Base-by-base conservation (phyloP, 2,888 invertebrate species). In the Prosapia bicincta region DNA sequence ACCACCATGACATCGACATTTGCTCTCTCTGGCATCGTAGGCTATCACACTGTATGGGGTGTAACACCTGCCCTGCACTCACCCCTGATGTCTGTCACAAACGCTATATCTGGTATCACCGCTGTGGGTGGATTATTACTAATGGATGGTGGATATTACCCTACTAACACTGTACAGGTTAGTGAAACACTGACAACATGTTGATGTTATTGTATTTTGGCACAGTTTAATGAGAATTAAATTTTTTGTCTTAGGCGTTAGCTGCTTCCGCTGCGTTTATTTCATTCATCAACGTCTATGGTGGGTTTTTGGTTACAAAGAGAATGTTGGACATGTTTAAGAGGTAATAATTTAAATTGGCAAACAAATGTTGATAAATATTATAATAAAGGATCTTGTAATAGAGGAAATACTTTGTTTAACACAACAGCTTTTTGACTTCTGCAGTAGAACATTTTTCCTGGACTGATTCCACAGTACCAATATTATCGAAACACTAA, bases 291-390 rank as follows among this genome's bases (percentile, higher is more conserved):
- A 96, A 96, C 87, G 94, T 96, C 71, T 95, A 94, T 81, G 96
- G 96, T 80, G 96, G 96, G 73, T 96, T 96, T 85, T 85, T 94
- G 67, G 95, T 96, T 78, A 96, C 96, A 0, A 93, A 95, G 86
- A 88, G 96, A 79, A 96, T 96, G 96, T 87, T 96, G 84, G 95
- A 96, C 84, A 96, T 96, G 96, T 96, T 96, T 86, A 93, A 91
- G 85, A 89, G 92, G 90, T 90, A 85, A 78, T 72, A n/a, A n/a
- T n/a, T n/a, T n/a, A n/a, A n/a, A n/a, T n/a, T n/a, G n/a, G n/a
- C n/a, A n/a, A n/a, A n/a, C n/a, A n/a, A n/a, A n/a, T n/a, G n/a
- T n/a, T n/a, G n/a, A n/a, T n/a, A n/a, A n/a, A n/a, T n/a, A n/a
- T n/a, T n/a, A n/a, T n/a, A n/a, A n/a, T n/a, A n/a, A n/a, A n/a